phyloP scores from a whole-genome alignment of 2,888 invertebrate genomes.

The Yponomeuta plumbellus region DNA sequence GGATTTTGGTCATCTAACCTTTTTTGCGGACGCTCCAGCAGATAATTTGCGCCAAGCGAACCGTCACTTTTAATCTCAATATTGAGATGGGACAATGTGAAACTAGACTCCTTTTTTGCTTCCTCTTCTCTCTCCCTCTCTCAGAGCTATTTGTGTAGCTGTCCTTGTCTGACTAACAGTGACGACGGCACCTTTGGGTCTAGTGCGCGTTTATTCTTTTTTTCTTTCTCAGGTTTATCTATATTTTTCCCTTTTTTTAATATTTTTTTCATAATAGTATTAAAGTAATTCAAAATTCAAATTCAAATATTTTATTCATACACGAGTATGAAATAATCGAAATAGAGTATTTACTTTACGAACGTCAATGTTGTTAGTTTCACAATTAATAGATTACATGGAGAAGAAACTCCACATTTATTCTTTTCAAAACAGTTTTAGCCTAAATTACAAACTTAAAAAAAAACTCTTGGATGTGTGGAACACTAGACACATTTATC shows the following conservation, averaged over 20 bases:
- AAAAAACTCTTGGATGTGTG: too few relatives aligned
- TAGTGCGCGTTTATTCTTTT: background rate
- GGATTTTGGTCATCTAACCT: background rate
- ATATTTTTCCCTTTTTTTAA: background rate
- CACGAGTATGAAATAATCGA: too few relatives aligned
- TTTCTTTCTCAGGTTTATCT: background rate
- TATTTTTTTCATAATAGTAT: too few relatives aligned
- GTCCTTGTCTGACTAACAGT: background rate
- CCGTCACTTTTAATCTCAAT: slow-evolving; percentile 75
- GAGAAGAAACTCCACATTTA: too few relatives aligned
- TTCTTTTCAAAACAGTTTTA: too few relatives aligned
- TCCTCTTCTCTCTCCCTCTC: background rate
- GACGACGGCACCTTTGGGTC: background rate
- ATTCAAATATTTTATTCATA: too few relatives aligned
- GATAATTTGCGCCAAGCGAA: slow-evolving; percentile 71
- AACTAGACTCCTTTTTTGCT: background rate
- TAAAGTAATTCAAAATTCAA: too few relatives aligned
- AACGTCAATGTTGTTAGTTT: too few relatives aligned
- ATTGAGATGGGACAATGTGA: slow-evolving; percentile 61
- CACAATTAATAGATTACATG: too few relatives aligned
- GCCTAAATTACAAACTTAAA: too few relatives aligned
- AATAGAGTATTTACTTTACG: too few relatives aligned
- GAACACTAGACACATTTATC: too few relatives aligned
- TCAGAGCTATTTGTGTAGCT: background rate
- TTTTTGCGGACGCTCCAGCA: slow-evolving; percentile 49